Evolutionary conservation across 2,113 vertebrate genomes (phyloP).

Genomic region (Hucho hucho): DNA sequence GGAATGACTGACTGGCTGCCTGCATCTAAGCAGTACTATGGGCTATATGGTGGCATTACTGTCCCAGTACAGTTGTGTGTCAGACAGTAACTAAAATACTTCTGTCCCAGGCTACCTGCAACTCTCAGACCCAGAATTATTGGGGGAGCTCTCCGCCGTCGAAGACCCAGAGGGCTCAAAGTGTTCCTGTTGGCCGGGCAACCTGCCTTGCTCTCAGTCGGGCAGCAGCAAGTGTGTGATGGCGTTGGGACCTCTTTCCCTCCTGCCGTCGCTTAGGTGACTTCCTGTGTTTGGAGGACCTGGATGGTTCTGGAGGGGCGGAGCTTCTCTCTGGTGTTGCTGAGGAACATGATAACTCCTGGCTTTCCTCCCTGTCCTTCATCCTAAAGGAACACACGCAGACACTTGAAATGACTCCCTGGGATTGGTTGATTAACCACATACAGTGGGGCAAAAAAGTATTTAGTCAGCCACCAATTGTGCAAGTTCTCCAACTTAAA

Average conservation of each 20-base stretch:
- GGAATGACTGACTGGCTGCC: conserved; percentile 50
- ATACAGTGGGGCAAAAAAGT: too few relatives aligned
- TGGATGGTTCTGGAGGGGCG: conserved; percentile 32
- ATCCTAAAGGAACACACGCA: conserved; percentile 43
- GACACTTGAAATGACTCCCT: conserved; percentile 1
- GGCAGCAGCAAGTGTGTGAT: conserved; percentile 53
- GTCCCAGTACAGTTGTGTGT: too few relatives aligned
- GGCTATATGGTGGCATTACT: background rate
- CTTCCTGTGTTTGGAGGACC: conserved; percentile 56
- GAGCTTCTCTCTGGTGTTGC: conserved; percentile 26
- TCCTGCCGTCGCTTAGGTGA: conserved; percentile 72
- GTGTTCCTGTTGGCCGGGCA: conserved; percentile 71
- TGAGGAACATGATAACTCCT: background rate
- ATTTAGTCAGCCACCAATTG: too few relatives aligned
- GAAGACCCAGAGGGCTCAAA: conserved; percentile 56
- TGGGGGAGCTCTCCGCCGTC: conserved; percentile 66
- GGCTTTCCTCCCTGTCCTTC: conserved; percentile 52
- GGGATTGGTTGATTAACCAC: background rate
- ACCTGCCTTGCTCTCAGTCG: conserved; percentile 55
- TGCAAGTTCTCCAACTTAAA: too few relatives aligned
- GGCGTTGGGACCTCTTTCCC: conserved; percentile 61
- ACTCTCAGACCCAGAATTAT: conserved; percentile 71
- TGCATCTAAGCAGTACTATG: too few relatives aligned
- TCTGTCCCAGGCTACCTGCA: conserved; percentile 39
- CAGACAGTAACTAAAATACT: background rate